Evolutionary conservation across 2,113 vertebrate genomes (phyloP).

Genomic region (Malurus elegans): DNA sequence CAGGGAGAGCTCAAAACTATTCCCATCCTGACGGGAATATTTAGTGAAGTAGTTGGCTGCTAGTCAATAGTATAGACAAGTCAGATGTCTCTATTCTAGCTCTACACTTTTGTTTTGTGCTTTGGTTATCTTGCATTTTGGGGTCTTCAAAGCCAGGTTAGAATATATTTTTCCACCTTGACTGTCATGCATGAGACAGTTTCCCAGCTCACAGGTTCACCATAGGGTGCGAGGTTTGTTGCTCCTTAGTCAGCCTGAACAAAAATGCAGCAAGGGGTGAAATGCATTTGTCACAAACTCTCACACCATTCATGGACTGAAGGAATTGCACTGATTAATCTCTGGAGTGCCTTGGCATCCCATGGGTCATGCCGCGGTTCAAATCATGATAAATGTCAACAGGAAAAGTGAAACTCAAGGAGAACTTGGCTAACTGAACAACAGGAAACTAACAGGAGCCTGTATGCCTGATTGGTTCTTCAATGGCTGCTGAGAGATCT

Average conservation of each 20-base stretch:
- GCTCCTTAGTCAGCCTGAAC: neutral
- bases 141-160: neutral
- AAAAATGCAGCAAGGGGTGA: neutral
- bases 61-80: neutral
- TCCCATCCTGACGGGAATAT: neutral
- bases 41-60: neutral
- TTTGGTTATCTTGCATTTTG: neutral
- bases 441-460: neutral
- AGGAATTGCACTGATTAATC: neutral
- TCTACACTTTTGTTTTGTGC: neutral
- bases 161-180: neutral
- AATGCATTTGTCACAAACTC: neutral
- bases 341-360: neutral
- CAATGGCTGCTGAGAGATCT: neutral
- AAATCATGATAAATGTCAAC: neutral
- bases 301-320: neutral
- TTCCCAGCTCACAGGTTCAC: neutral
- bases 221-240: neutral
- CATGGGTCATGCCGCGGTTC: accelerated
- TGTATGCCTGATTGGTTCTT: neutral
- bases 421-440: neutral
- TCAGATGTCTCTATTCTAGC: neutral
- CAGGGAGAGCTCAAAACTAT: neutral
- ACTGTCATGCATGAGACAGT: accelerated
- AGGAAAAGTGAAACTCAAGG: neutral